Base-by-base conservation (phyloP, 2,888 invertebrate genomes). In the Hipparchia sbordonii region DNA sequence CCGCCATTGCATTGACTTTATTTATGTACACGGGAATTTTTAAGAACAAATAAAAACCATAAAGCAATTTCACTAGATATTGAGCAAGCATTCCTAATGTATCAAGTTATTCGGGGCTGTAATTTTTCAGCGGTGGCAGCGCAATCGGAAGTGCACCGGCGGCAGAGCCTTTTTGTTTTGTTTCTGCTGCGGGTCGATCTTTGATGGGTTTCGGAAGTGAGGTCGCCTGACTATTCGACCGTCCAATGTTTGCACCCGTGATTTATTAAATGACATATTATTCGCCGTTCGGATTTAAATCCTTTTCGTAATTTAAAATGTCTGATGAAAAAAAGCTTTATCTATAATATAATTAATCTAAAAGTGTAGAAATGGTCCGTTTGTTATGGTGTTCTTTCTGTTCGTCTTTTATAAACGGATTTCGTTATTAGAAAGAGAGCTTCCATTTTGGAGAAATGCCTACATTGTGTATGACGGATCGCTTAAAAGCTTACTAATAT, bases 121-220 rank as follows among this genome's bases (percentile, higher is more conserved):
- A 92, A 93, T 93, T 92, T 93, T 93, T 93, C 92, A 93, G 87
- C 85, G 88, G 82, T 88, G 89, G 85, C 90, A 89, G 82, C 86
- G 89, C 91, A 93, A 91, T 92, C 92, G 93, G 92, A 92, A 91
- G 89, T 85, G 86, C 86, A 87, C 87, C 87, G 88, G 88, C 86
- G 88, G 82, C 88, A 83, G 82, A 82, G 87, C 86, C 89, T 92
- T 93, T 93, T 92, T 93, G 91, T 93, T 93, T 92, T 93, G 91
- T 92, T 91, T 90, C 86, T 83, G 84, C 81, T 79, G 80, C 82
- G 82, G 84, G 81, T 84, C 84, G 82, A 82, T 79, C 82, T 82
- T 82, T 87, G 91, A 92, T 90, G 91, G 90, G 82, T 89, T 89
- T 90, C 93, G 92, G 92, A 93, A 92, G 90, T 83, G 87, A 89